Base-by-base conservation (phyloP, 1,140 invertebrate species). In the Trigoniulus corallinus region DNA sequence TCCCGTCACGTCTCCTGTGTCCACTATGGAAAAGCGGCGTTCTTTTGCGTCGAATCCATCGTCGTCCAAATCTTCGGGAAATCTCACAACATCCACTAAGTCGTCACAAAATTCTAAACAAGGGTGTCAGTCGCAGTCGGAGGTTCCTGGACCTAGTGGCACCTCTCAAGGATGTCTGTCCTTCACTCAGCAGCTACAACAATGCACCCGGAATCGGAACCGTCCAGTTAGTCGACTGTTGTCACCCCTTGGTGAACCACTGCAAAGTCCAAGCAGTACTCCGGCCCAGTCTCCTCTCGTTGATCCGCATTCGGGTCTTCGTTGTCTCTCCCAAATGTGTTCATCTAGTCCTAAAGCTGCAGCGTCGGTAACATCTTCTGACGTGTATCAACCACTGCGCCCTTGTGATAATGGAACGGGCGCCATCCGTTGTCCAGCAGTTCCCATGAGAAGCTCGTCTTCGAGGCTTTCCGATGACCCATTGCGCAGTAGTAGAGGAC, bases 261-360 rank as follows among this genome's bases (percentile, higher is more conserved):
- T n/a, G n/a, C 78, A 81, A 57, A 81, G 78, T 56, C 86, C 85
- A 1, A 75, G 87, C 25, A 88, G 88, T 60, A 82, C 84, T 1
- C 84, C 84, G 13, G 81, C 84, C 1, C 77, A 82, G 49, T 86
- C 82, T 45, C 85, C 85, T n/a, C 72, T 81, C 53, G 81, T 79
- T 64, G 81, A 84, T 7, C 29, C 7, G 29, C 29, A 34, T 7
- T 34, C 7, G 7, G 15, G 15, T 7, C 29, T 34, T 15, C 29
- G 7, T 34, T 7, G 15, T 34, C 7, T 7, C 29, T 15, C 7
- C 7, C 15, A 7, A 15, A 7, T 15, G 7, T 34, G 29, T 34
- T 34, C 15, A 7, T 7, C 29, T 34, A 34, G 15, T n/a, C 29
- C 7, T 34, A 34, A 34, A 15, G 7, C 15, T 34, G 15, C 29